phyloP scores from a whole-genome alignment of 2,888 invertebrate species.

The Meta bourneti region DNA sequence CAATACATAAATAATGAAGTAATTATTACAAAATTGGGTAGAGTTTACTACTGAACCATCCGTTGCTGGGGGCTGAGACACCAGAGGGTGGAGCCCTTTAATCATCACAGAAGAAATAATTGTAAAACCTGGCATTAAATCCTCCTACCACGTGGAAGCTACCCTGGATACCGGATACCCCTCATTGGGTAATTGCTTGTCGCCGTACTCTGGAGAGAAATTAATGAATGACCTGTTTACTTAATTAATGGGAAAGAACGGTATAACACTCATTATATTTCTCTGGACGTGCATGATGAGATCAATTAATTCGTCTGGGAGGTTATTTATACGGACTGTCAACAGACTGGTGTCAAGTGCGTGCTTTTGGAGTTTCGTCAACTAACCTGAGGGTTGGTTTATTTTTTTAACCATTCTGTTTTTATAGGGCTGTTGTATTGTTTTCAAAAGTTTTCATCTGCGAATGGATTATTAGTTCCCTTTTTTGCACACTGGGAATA shows the following conservation, averaged over 20 bases:
- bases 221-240: slow-evolving; percentile 56
- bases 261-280: neutral
- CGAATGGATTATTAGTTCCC: too few species aligned
- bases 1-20: neutral
- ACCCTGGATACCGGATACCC: neutral
- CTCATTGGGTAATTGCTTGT: slow-evolving; percentile 60
- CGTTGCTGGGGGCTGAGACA: neutral
- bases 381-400: neutral
- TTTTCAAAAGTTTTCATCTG: too few species aligned
- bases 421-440: too few species aligned
- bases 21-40: neutral
- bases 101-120: neutral
- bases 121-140: neutral
- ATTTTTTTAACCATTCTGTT: neutral
- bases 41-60: neutral
- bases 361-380: neutral
- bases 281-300: neutral
- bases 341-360: neutral
- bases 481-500: too few species aligned
- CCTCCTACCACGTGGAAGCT: neutral
- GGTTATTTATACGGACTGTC: neutral
- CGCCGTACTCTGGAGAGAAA: slow-evolving; percentile 30
- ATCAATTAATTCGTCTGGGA: neutral
- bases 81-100: slow-evolving; percentile 19
- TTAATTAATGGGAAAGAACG: slow-evolving; percentile 59